Base-by-base conservation (phyloP, 2,113 vertebrate genomes). In the Phrynocephalus versicolor region DNA sequence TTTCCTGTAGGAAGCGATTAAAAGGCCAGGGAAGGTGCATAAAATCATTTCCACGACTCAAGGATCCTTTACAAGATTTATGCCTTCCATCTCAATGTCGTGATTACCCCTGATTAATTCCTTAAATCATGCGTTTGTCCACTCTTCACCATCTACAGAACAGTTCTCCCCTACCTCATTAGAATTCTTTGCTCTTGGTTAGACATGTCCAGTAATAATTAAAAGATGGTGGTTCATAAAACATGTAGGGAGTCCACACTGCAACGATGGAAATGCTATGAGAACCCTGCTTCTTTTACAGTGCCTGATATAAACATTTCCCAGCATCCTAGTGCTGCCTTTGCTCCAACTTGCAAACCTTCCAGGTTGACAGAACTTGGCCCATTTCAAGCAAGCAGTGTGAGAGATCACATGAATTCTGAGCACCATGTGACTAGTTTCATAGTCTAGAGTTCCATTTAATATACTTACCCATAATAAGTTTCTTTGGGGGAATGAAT, bases 1-100 rank as follows among this genome's bases (percentile, higher is more conserved):
- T 45, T 89, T 64, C 60, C 51, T 55, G 81, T 76, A 80, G 57
- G 64, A 86, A 51, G 72, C 45, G 41, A 82, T 55, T 35, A 79
- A 41, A 72, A 9, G 82, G 64, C 30, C 60, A 69, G 55, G 23
- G 74, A 39, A 70, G 75, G 27, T 1, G 3, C 27, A 69, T 84
- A 51, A 70, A 85, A 80, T 78, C 71, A 84, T 83, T 51, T n/a
- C 65, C 65, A 25, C 72, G 82, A 45, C 2, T 57, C 67, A 71
- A 76, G 57, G n/a, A 74, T 74, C 57, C 16, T 83, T 84, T 85
- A n/a, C 51, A 81, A 81, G 75, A 51, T 45, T 87, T 39, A 0
- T 0, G 62, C 45, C 64, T 62, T 14, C 82, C 19, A 18, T 64
- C 79, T 80, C 16, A 18, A 51, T 85, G 79, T 81, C 80, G 39